These are phyloP conservation scores for Hybognathus amarus DNA, from an alignment of 2,797 vertebrate genomes.

Conservation along the genomic window DNA sequence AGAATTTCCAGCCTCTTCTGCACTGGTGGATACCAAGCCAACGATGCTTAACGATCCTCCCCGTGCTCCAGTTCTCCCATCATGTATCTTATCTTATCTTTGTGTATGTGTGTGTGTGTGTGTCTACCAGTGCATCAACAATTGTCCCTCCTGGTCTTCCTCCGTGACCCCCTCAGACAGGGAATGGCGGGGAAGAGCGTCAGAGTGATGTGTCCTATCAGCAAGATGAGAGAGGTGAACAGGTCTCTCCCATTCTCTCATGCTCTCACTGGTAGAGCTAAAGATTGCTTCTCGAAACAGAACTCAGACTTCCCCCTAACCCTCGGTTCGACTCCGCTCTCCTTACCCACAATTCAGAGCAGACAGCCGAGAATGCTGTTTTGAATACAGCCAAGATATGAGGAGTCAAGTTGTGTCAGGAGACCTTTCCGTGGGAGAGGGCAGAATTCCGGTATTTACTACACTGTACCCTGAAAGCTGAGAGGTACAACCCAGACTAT, in stretches of 20 bases:
- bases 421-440: slow-evolving; percentile 51
- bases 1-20: slow-evolving; percentile 81
- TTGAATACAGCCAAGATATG: slow-evolving; percentile 49
- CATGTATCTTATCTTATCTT: slow-evolving; percentile 79
- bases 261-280: slow-evolving; percentile 22
- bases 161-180: slow-evolving; percentile 70
- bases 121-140: slow-evolving; percentile 72
- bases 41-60: slow-evolving; percentile 62
- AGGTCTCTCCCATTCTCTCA: slow-evolving; percentile 21
- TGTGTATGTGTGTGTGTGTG: slow-evolving; percentile 43
- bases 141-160: slow-evolving; percentile 74
- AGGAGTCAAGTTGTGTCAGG: slow-evolving; percentile 59
- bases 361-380: slow-evolving; percentile 11
- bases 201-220: slow-evolving; percentile 64
- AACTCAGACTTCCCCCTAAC: slow-evolving; percentile 40
- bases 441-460: slow-evolving; percentile 37
- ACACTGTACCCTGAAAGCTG: slow-evolving; percentile 46
- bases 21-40: slow-evolving; percentile 80
- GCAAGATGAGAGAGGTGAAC: slow-evolving; percentile 68
- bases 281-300: slow-evolving; percentile 33
- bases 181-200: slow-evolving; percentile 61
- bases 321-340: slow-evolving; percentile 31
- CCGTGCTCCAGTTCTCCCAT: slow-evolving; percentile 55
- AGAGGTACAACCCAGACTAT: slow-evolving; percentile 26
- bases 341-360: slow-evolving; percentile 48